phyloP scores from a whole-genome alignment of 2,888 invertebrate genomes.

The Lochmaea crataegi region DNA sequence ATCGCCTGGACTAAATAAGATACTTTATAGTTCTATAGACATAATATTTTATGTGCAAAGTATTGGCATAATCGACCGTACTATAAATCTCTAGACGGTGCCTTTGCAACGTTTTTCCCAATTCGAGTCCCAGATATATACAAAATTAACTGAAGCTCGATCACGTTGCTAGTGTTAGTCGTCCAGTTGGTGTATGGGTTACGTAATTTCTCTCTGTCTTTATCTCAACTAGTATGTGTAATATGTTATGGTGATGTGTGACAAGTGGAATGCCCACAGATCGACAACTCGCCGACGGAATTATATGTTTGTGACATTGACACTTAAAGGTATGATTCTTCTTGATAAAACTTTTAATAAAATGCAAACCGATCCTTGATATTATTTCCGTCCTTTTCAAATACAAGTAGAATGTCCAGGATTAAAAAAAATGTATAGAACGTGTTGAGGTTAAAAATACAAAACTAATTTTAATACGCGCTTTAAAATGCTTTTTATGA shows the following conservation, averaged over 20 bases:
- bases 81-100: conserved; percentile 11
- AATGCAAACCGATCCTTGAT: neutral
- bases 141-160: conserved; percentile 64
- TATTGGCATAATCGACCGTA: neutral
- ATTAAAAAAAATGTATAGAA: no score
- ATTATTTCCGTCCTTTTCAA: neutral
- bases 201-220: conserved; percentile 22
- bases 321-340: conserved; percentile 23
- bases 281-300: conserved; percentile 27
- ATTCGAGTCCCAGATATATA: conserved; percentile 62
- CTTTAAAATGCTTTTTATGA: neutral
- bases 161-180: conserved; percentile 37
- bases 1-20: no score
- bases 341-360: neutral
- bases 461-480: neutral
- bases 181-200: conserved; percentile 52
- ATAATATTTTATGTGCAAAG: neutral
- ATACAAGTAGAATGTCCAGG: neutral
- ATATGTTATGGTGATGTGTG: conserved; percentile 38
- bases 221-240: conserved; percentile 48
- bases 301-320: conserved; percentile 38
- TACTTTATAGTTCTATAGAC: no score
- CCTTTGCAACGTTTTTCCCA: conserved; percentile 46
- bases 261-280: conserved; percentile 39
- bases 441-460: neutral